A percentile compares a stretch with the other conserved stretches of the same genome.
phyloP scores from a whole-genome alignment of 2,797 vertebrate species.

The Benthosema pterotum region DNA sequence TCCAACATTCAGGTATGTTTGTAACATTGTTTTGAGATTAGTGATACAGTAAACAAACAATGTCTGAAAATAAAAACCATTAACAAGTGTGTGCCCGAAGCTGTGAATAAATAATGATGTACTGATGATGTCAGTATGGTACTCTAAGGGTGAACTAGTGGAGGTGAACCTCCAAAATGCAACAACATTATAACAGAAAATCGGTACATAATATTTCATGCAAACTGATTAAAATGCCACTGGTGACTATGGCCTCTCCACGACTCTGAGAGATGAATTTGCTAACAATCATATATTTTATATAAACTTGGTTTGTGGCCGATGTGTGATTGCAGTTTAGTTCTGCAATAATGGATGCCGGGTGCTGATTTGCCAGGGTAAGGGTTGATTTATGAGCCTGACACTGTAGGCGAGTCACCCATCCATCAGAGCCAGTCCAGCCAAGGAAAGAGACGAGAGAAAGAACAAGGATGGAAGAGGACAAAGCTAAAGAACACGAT shows the following conservation, averaged over 20 bases:
- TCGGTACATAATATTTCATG: neutral
- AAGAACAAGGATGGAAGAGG: conserved; percentile 30
- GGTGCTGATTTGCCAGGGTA: conserved; percentile 79
- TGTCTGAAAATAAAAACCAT: too few species aligned
- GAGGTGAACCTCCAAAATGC: neutral
- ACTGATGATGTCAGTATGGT: too few species aligned
- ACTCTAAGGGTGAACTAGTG: too few species aligned
- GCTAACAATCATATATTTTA: conserved; percentile 9
- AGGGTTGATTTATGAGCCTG: conserved; percentile 84
- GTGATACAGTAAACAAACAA: too few species aligned
- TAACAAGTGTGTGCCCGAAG: too few species aligned
- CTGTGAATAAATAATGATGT: too few species aligned
- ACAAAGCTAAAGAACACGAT: conserved; percentile 12
- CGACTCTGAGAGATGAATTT: conserved; percentile 36
- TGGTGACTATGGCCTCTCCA: conserved; percentile 6
- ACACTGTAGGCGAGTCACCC: conserved; percentile 80
- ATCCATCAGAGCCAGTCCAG: conserved; percentile 80
- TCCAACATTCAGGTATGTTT: too few species aligned
- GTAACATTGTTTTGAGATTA: too few species aligned
- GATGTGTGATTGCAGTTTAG: conserved; percentile 76
- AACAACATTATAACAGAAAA: conserved; percentile 14
- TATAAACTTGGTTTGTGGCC: conserved; percentile 31
- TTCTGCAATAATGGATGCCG: conserved; percentile 70
- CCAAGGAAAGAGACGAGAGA: conserved; percentile 32
- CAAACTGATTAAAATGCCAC: neutral